Evolutionary conservation across 1,140 invertebrate genomes (phyloP).

Genomic region (Bacillus rossius): DNA sequence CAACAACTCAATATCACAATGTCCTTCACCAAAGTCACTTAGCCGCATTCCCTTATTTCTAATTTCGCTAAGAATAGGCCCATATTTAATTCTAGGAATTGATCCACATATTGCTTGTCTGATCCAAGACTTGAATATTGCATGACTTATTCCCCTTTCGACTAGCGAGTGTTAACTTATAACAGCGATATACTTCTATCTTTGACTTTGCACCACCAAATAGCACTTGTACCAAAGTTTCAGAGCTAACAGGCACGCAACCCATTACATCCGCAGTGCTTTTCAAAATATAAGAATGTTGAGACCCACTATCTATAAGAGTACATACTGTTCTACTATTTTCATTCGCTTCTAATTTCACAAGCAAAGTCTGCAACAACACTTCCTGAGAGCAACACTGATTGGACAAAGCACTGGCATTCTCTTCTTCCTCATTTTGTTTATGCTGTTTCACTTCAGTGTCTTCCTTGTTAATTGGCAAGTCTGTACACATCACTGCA

Average conservation of each 20-base stretch:
- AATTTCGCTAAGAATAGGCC: conserved; percentile 9
- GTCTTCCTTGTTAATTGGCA: not conserved
- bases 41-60: conserved; percentile 17
- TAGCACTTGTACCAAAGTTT: not conserved
- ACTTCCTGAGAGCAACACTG: not conserved
- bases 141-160: not conserved
- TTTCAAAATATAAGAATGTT: conserved; percentile 9
- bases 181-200: conserved; percentile 6
- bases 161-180: not conserved
- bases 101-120: not conserved
- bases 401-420: not conserved
- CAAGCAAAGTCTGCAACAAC: conserved; percentile 13
- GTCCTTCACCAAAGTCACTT: conserved; percentile 8
- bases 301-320: conserved; percentile 18
- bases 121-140: conserved; percentile 12
- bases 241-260: not conserved
- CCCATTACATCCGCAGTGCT: not conserved
- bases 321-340: not conserved
- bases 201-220: conserved; percentile 2
- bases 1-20: conserved; percentile 21
- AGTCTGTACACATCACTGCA: not conserved
- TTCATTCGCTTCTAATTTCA: not conserved
- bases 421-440: not conserved
- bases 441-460: not conserved
- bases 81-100: not conserved